phyloP scores from a whole-genome alignment of 2,797 vertebrate species.

The Mus minutoides region DNA sequence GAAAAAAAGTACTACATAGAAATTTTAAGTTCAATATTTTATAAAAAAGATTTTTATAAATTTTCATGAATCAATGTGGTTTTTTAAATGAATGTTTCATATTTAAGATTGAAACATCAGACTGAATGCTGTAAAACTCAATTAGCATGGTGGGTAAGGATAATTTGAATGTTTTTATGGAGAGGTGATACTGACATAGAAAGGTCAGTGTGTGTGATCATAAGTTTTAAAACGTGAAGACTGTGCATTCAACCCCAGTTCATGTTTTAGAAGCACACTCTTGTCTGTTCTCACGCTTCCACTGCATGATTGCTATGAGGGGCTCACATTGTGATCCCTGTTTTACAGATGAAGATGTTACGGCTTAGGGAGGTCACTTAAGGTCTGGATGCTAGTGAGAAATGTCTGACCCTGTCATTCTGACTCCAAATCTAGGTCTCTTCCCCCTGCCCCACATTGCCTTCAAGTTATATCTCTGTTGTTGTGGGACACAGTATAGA shows the following conservation, averaged over 20 bases:
- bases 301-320: not conserved
- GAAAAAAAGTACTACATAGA: slow-evolving; percentile 32
- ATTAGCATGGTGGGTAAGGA: not conserved
- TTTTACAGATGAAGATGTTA: slow-evolving; percentile 45
- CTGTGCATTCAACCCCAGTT: not conserved
- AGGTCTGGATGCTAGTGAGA: slow-evolving; percentile 62
- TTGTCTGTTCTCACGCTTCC: not conserved
- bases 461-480: slow-evolving; percentile 1
- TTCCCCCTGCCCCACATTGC: slow-evolving; percentile 7
- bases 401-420: slow-evolving; percentile 69
- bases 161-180: slow-evolving; percentile 46
- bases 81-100: not conserved
- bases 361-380: slow-evolving; percentile 55
- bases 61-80: not conserved
- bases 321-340: slow-evolving; percentile 26
- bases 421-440: slow-evolving; percentile 57
- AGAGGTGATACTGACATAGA: not conserved
- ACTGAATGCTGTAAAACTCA: not conserved
- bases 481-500: not conserved
- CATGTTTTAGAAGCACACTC: not conserved
- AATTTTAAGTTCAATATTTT: slow-evolving; percentile 42
- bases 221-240: slow-evolving; percentile 34
- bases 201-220: slow-evolving; percentile 46
- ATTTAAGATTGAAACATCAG: not conserved
- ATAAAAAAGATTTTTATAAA: not conserved